A percentile compares a stretch with the other conserved stretches of the same genome.
phyloP scores from a whole-genome alignment of 2,797 vertebrate genomes.

The Paguma larvata region DNA sequence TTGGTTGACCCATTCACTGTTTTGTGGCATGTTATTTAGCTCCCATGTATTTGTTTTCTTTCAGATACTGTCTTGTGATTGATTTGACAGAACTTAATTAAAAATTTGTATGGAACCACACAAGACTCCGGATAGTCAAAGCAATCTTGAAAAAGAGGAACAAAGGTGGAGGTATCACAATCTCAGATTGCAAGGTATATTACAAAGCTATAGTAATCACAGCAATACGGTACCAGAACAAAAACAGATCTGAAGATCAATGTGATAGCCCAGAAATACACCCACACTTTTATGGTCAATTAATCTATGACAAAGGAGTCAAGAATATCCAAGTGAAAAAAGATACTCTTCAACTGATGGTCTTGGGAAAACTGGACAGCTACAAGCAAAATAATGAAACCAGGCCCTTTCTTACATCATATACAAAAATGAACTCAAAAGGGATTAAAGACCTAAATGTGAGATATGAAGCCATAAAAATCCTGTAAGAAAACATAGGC shows the following conservation, averaged over 20 bases:
- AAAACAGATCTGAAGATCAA: background rate
- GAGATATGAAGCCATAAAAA: background rate
- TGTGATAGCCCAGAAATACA: background rate
- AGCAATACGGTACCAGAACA: background rate
- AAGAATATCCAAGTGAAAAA: background rate
- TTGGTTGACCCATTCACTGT: background rate
- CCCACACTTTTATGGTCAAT: background rate
- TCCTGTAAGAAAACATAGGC: background rate
- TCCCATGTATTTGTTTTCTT: background rate
- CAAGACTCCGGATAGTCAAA: background rate
- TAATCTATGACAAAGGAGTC: background rate
- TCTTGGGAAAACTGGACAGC: background rate
- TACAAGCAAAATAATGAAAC: background rate
- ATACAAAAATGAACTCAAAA: background rate
- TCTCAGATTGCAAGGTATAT: background rate
- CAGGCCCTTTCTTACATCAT: background rate
- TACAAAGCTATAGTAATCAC: background rate
- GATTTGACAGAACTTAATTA: background rate
- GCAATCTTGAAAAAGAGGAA: background rate
- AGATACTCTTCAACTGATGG: background rate
- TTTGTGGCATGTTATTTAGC: background rate
- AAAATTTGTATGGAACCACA: background rate
- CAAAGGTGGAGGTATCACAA: background rate
- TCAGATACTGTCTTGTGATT: background rate
- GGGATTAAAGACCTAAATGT: background rate